Evolutionary conservation across 2,797 vertebrate genomes (phyloP).

Genomic region (Rachycentron canadum): DNA sequence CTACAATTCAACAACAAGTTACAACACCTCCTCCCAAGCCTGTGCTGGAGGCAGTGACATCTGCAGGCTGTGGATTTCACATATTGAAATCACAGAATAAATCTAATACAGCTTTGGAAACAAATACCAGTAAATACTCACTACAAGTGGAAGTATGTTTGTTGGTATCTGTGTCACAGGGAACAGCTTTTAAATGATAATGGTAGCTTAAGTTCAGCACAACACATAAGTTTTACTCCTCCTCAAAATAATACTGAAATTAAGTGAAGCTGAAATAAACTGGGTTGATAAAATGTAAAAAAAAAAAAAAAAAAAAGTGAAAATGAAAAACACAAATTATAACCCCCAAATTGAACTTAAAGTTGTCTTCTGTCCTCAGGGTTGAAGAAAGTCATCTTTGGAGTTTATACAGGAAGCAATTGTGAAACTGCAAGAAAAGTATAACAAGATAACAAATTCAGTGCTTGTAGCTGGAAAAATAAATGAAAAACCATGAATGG

Average conservation of each 20-base stretch:
- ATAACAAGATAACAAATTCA: not conserved
- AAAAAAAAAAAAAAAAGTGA: not conserved
- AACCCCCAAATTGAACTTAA: not conserved
- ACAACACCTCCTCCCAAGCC: not conserved
- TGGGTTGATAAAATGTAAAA: not conserved
- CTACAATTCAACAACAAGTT: not conserved
- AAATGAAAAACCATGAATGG: not conserved
- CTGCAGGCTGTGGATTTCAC: not conserved
- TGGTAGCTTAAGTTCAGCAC: not conserved
- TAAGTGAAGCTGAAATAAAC: not conserved
- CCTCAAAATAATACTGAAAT: not conserved
- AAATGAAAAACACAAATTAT: not conserved
- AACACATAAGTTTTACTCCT: too few species aligned
- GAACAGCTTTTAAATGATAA: conserved; percentile 18
- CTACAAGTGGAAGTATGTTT: conserved; percentile 22
- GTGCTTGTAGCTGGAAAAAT: not conserved
- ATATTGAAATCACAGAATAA: conserved; percentile 5
- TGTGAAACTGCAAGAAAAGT: not conserved
- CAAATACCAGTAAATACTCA: not conserved
- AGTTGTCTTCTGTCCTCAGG: not conserved
- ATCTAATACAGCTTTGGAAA: not conserved
- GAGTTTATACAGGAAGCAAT: not conserved
- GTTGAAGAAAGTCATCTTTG: not conserved
- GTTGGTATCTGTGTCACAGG: not conserved
- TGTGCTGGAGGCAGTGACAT: not conserved